Base-by-base conservation (phyloP, 2,797 vertebrate species). In the Ciconia nigra region DNA sequence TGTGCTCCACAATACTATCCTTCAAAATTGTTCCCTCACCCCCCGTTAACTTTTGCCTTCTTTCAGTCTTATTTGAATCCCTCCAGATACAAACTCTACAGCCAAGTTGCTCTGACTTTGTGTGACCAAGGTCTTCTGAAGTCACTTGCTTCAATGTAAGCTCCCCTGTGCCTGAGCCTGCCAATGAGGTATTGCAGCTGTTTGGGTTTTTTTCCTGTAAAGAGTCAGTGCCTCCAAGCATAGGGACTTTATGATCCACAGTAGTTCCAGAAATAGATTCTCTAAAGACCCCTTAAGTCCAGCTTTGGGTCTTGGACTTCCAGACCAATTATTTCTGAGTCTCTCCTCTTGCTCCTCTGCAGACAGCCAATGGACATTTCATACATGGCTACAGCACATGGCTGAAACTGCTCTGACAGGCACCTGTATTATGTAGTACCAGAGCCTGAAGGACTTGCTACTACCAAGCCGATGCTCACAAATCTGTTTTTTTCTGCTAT, bases 331-430 rank as follows among this genome's bases (percentile, higher is more conserved):
- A 52, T 54, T 90, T 88, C 69, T 22, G 20, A 78, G 57, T 13
- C 15, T 55, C 39, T 78, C 39, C 42, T 66, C 90, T 46, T 62
- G 52, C 9, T 87, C 22, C 31, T 78, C 58, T 44, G 49, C 79
- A 63, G 62, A 55, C 44, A 61, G 44, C 26, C 20, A 44, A 37
- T 1, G 15, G 72, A 19, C 46, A 66, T 29, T 35, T 52, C 52
- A 42, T 5, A 62, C 2, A 3, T 3, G 25, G 49, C 57, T 1
- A 3, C 15, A 73, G 51, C 54, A 41, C 26, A 46, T 1, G 8
- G 17, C 28, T 86, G 46, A 69, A 73, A 51, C 14, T 41, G 35
- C 51, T 61, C 76, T 49, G 55, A 47, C 1, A 1, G 25, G 25
- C 42, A 49, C 20, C 59, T 57, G 11, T 12, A n/a, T 28, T 14